These are phyloP conservation scores for Adelphocoris suturalis DNA, from an alignment of 2,888 invertebrate species.

Conservation along the genomic window DNA sequence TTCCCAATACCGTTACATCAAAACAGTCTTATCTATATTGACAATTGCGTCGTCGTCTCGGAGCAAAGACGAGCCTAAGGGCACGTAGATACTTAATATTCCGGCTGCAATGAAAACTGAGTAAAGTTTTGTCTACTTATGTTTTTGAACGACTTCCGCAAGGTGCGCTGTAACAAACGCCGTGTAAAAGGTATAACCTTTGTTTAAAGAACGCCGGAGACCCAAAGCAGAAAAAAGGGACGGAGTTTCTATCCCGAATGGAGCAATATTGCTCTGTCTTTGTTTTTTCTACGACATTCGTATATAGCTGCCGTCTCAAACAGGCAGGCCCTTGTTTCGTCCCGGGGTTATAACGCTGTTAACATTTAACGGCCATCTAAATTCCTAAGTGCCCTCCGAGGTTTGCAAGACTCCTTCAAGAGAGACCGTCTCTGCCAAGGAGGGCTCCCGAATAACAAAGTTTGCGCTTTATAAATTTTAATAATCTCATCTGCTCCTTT, in stretches of 20 bases:
- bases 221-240: not conserved
- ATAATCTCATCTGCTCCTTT: conserved; percentile 64
- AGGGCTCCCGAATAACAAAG: conserved; percentile 58
- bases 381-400: conserved; percentile 66
- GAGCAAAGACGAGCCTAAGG: too few relatives aligned
- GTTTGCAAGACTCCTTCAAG: conserved; percentile 54
- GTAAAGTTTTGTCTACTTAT: not conserved
- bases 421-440: not conserved
- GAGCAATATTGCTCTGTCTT: conserved; percentile 36
- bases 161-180: not conserved
- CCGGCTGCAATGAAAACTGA: not conserved
- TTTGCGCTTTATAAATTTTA: conserved; percentile 68
- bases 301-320: conserved; percentile 45
- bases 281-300: conserved; percentile 57
- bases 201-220: not conserved
- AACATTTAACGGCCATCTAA: conserved; percentile 69
- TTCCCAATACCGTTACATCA: too few relatives aligned
- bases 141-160: conserved; percentile 18
- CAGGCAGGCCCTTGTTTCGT: conserved; percentile 35
- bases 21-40: too few relatives aligned
- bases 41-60: too few relatives aligned
- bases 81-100: not conserved
- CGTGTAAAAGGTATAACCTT: not conserved
- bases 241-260: conserved; percentile 8
- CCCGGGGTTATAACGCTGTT: conserved; percentile 59